A percentile compares a stretch with the other conserved stretches of the same genome.
phyloP scores from a whole-genome alignment of 1,140 invertebrate species.

The Acromyrmex echinatior region DNA sequence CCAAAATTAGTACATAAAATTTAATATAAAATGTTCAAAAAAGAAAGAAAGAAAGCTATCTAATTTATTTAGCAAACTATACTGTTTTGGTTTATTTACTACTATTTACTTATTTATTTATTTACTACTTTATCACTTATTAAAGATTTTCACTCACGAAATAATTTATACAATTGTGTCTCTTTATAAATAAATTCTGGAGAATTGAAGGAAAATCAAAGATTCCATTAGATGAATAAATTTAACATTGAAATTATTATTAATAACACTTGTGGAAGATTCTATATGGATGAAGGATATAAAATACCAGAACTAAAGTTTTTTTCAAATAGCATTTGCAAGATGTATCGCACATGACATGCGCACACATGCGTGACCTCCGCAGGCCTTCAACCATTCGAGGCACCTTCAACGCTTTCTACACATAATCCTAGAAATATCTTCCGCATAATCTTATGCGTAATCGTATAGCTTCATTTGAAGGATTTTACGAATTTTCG shows the following conservation, averaged over 20 bases:
- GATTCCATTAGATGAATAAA: not conserved
- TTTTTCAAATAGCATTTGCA: not conserved
- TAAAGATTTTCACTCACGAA: not conserved
- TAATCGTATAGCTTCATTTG: constrained; percentile 37
- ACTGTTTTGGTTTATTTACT: too few relatives aligned
- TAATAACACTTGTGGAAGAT: not conserved
- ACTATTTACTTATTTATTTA: not conserved
- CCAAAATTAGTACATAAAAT: too few relatives aligned
- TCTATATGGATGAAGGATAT: not conserved
- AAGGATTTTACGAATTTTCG: constrained; percentile 2
- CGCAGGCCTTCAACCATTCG: constrained; percentile 16
- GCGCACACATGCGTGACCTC: constrained; percentile 21
- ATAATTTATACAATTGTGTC: not conserved
- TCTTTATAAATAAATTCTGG: not conserved
- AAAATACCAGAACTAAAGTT: not conserved
- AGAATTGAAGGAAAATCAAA: not conserved
- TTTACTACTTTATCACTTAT: not conserved
- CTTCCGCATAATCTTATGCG: constrained; percentile 30
- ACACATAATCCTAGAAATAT: constrained; percentile 73
- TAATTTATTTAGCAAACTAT: constrained; percentile 6
- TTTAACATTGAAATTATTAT: not conserved
- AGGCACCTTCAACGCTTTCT: constrained; percentile 77
- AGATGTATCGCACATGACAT: constrained; percentile 30
- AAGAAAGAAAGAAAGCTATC: not conserved
- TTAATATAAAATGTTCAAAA: not conserved